Conservation (phyloP, 2,113 vertebrate genomes). For the Gambusia holbrooki region DNA sequence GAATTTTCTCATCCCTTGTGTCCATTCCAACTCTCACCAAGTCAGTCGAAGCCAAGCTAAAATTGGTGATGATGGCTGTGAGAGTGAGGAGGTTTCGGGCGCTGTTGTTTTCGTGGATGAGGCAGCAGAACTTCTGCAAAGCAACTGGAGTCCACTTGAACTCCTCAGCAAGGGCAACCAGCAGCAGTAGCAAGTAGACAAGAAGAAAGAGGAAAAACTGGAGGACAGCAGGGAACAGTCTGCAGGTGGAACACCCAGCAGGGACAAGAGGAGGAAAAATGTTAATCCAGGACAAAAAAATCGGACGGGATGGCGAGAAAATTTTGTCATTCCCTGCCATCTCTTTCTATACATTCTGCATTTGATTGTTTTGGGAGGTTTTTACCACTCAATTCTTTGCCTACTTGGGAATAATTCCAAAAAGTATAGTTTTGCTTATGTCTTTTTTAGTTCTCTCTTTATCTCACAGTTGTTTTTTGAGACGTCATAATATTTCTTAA, state of each 20-base stretch:
- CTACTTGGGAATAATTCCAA: neutral
- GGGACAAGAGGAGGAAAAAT: neutral
- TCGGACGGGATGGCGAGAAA: no score
- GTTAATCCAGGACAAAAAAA: neutral
- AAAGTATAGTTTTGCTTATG: neutral
- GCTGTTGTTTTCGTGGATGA: slow-evolving; percentile 95
- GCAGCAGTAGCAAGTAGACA: slow-evolving; percentile 87
- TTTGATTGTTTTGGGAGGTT: no score
- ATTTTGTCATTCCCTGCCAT: no score
- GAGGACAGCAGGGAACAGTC: slow-evolving; percentile 84
- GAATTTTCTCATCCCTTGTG: neutral
- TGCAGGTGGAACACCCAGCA: slow-evolving; percentile 49
- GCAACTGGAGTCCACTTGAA: slow-evolving; percentile 87
- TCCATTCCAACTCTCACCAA: slow-evolving; percentile 82
- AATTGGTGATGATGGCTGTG: slow-evolving; percentile 91
- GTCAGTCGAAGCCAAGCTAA: slow-evolving; percentile 88
- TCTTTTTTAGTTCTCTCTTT: neutral
- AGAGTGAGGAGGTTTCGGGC: slow-evolving; percentile 92
- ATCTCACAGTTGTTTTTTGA: neutral
- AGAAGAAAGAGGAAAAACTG: slow-evolving; percentile 90
- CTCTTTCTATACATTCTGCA: no score
- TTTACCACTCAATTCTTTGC: no score
- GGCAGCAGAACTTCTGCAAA: slow-evolving; percentile 92
- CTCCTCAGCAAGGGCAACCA: slow-evolving; percentile 91
- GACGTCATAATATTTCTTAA: no score